These are phyloP conservation scores for Acheta domesticus DNA, from an alignment of 2,888 invertebrate genomes.

Conservation along the genomic window DNA sequence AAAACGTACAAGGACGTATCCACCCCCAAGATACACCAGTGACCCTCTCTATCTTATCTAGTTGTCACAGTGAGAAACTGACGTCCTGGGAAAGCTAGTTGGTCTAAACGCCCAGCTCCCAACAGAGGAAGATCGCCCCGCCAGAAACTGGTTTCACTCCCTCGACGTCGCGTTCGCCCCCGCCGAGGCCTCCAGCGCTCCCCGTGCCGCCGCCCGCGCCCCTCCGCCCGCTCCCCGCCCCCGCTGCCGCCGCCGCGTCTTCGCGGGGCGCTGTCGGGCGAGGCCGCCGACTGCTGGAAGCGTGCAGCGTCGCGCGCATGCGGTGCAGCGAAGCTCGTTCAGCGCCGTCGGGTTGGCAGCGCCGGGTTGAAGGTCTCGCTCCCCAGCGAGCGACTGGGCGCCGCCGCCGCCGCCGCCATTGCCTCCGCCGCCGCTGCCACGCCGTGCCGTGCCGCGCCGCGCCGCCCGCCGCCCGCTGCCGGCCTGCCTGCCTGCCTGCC, in stretches of 20 bases:
- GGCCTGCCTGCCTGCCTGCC: not conserved
- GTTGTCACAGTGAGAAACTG: no score
- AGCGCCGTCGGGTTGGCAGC: not conserved
- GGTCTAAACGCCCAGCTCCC: no score
- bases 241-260: not conserved
- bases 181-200: not conserved
- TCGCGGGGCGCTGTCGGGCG: not conserved
- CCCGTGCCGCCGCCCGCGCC: not conserved
- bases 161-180: not conserved
- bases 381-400: constrained; percentile 8
- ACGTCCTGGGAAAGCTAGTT: no score
- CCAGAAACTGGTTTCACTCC: no score
- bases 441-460: not conserved
- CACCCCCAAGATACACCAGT: no score
- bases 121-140: no score
- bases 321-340: not conserved
- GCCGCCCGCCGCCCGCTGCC: not conserved
- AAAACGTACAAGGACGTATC: no score
- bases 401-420: not conserved
- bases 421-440: not conserved
- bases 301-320: not conserved
- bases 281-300: not conserved
- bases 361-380: constrained; percentile 7
- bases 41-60: no score
- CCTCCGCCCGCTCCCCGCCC: not conserved